A percentile compares a stretch with the other conserved stretches of the same genome.
phyloP scores from a whole-genome alignment of 2,888 invertebrate genomes.

The Thalpophila matura region DNA sequence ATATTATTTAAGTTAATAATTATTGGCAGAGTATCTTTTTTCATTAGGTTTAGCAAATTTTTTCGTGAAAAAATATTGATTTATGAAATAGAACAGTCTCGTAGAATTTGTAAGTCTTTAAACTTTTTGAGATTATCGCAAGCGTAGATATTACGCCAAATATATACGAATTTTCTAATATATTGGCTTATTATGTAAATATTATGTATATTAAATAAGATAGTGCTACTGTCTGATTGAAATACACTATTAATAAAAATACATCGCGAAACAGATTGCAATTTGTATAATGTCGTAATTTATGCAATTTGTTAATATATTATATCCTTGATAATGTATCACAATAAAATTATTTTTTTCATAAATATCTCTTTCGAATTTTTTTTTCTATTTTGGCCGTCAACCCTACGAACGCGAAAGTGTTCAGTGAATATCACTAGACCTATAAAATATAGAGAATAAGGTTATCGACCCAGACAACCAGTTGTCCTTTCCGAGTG shows the following conservation, averaged over 20 bases:
- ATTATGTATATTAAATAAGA: conserved; percentile 6
- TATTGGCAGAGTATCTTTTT: neutral
- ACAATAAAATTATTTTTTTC: neutral
- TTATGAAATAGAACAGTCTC: neutral
- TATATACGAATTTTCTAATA: conserved; percentile 9
- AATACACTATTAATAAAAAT: conserved; percentile 24
- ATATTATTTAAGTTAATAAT: neutral
- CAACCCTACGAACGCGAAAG: conserved; percentile 45
- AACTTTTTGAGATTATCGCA: neutral
- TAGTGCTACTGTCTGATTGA: conserved; percentile 8
- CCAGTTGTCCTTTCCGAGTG: conserved; percentile 79
- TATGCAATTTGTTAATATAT: conserved; percentile 5
- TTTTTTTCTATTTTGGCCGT: neutral
- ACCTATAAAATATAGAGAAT: conserved; percentile 51
- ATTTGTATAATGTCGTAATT: neutral
- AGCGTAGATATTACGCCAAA: neutral
- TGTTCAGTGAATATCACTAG: conserved; percentile 38
- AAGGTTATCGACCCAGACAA: conserved; percentile 75
- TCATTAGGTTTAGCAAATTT: neutral
- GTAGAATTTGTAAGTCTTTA: neutral
- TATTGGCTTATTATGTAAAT: neutral
- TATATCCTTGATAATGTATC: neutral
- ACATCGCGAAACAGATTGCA: conserved; percentile 10
- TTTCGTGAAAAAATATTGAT: neutral
- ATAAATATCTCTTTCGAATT: neutral